Conservation (phyloP, 1,140 invertebrate genomes). For the Microplitis demolitor region DNA sequence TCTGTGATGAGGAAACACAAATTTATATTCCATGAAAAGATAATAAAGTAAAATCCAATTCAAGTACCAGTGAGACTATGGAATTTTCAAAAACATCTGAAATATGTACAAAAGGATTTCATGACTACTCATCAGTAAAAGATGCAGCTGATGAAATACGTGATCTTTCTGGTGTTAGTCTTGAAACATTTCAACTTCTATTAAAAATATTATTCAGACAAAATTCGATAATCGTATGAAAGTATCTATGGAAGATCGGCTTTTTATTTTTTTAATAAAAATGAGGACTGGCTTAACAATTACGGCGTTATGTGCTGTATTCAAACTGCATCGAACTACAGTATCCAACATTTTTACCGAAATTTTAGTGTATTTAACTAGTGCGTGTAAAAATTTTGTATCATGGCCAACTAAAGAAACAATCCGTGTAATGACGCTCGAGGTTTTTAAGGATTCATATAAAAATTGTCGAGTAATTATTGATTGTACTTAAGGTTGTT, state of each 20-base stretch:
- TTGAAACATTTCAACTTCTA: conserved; percentile 24
- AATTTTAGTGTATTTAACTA: conserved; percentile 4
- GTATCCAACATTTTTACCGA: conserved; percentile 20
- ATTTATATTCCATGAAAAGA: neutral
- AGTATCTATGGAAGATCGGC: conserved; percentile 23
- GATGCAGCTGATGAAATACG: conserved; percentile 17
- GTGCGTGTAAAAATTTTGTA: conserved; percentile 26
- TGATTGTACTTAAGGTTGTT: no score
- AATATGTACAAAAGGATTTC: conserved; percentile 6
- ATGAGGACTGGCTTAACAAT: conserved; percentile 25
- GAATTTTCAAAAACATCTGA: neutral
- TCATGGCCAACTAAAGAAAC: neutral
- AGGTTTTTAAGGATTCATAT: conserved; percentile 43
- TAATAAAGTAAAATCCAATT: neutral
- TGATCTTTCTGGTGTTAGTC: neutral
- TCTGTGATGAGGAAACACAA: neutral
- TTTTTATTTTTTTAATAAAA: conserved; percentile 34
- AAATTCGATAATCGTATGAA: conserved; percentile 9
- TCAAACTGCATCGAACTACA: conserved; percentile 11
- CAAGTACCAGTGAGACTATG: neutral
- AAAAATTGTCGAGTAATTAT: conserved; percentile 35
- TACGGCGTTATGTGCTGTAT: conserved; percentile 22
- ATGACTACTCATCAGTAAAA: conserved; percentile 11
- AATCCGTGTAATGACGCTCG: neutral
- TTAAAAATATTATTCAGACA: neutral